Evolutionary conservation across 2,113 vertebrate species (phyloP).

Genomic region (Prietella phreatophila): DNA sequence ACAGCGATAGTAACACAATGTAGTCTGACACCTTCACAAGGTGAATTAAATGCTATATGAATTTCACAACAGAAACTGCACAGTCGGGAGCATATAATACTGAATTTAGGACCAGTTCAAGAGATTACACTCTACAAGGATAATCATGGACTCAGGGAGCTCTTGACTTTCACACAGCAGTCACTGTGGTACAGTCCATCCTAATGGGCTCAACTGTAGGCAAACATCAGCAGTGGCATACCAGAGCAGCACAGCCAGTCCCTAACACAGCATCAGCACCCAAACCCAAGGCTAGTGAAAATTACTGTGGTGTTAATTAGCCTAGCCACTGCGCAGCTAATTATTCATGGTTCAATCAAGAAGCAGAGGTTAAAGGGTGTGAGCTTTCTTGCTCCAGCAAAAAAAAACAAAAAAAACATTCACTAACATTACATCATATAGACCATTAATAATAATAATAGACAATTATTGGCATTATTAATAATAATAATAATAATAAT

Average conservation of each 20-base stretch:
- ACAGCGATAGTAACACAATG: not conserved
- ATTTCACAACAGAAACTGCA: not conserved
- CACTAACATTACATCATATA: not conserved
- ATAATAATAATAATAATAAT: not conserved
- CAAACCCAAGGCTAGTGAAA: slow-evolving; percentile 59
- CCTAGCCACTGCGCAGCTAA: slow-evolving; percentile 71
- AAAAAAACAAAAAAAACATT: not conserved
- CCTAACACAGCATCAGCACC: slow-evolving; percentile 53
- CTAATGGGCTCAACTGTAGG: slow-evolving; percentile 57
- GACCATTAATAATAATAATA: not conserved
- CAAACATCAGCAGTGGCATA: slow-evolving; percentile 62
- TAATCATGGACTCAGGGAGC: slow-evolving; percentile 54
- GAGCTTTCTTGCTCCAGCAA: slow-evolving; percentile 33
- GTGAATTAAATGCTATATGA: slow-evolving; percentile 3
- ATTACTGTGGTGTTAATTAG: slow-evolving; percentile 74
- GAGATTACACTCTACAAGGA: slow-evolving; percentile 54
- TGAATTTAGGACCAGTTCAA: not conserved
- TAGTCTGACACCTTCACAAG: not conserved
- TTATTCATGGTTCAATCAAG: slow-evolving; percentile 73
- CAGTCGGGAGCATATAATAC: not conserved
- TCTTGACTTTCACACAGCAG: slow-evolving; percentile 38
- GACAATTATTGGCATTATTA: too few relatives aligned
- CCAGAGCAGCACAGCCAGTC: slow-evolving; percentile 56
- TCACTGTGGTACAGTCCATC: slow-evolving; percentile 52
- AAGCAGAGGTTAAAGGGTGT: slow-evolving; percentile 66